These are phyloP conservation scores for Pasiphila rectangulata DNA, from an alignment of 2,888 invertebrate genomes.

Conservation along the genomic window DNA sequence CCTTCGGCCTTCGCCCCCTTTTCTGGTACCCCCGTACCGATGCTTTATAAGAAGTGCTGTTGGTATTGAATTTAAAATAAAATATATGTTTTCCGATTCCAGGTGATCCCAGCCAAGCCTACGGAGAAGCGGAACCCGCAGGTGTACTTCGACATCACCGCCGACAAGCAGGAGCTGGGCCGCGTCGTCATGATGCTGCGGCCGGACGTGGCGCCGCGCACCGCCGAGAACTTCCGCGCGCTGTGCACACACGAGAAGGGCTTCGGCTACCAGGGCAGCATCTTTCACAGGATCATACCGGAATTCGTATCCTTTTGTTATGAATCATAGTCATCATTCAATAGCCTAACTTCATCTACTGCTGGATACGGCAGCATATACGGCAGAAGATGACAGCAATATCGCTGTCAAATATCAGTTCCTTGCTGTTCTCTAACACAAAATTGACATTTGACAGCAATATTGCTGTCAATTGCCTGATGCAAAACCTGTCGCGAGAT, in stretches of 20 bases:
- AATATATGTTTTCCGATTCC: constrained; percentile 31
- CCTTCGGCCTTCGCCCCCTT: too few relatives aligned
- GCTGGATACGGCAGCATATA: too few relatives aligned
- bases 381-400: too few relatives aligned
- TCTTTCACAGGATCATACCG: constrained; percentile 97
- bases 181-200: constrained; percentile 95
- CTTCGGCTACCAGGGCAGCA: constrained; percentile 95
- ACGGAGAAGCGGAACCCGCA: constrained; percentile 86
- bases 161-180: constrained; percentile 93
- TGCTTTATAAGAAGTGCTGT: too few relatives aligned
- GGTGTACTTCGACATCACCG: constrained; percentile 97
- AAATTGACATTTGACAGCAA: too few relatives aligned
- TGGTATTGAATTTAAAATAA: not conserved
- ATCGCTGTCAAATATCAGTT: too few relatives aligned
- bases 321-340: too few relatives aligned
- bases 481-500: too few relatives aligned
- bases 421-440: too few relatives aligned
- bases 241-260: constrained; percentile 98
- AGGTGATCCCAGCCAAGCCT: constrained; percentile 56
- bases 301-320: constrained; percentile 93
- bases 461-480: too few relatives aligned
- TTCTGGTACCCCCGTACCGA: too few relatives aligned
- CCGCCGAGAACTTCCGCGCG: constrained; percentile 95
- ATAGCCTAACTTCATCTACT: too few relatives aligned
- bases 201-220: constrained; percentile 96